Base-by-base conservation (phyloP, 2,888 invertebrate genomes). In the Rhagonycha lutea region DNA sequence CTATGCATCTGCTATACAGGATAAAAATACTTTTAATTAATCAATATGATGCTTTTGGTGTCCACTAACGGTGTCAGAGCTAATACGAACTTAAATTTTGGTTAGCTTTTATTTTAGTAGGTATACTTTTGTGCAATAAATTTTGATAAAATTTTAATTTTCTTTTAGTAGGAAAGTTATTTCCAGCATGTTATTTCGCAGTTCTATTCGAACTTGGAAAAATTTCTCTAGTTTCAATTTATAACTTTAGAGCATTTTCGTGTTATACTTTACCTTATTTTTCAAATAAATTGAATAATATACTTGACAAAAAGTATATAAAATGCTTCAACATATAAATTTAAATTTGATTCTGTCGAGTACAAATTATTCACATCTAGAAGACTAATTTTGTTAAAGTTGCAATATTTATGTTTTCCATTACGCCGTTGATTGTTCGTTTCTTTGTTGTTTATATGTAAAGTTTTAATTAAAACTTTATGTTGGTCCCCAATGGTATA, bases 401-500 rank as follows among this genome's bases (percentile, higher is more conserved):
- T 65, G 60, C 28, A 18, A 60, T 72, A 72, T 72, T 73, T 73
- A 69, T 69, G 63, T 28, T 69, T 63, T 60, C 63, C 61, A 73
- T 73, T 73, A 60, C 32, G 11, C 69, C 23, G 28, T 75, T 69
- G 69, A 72, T 72, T 68, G 70, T 70, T 62, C 24, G 70, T 68
- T 71, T 62, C 29, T 69, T 69, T 69, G 60, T 73, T 73, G 60
- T 69, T 73, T 69, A 65, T 69, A 69, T 72, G 67, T 70, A 70
- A 32, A 14, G 63, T 18, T 72, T 75, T 75, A 75, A 72, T 75
- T 75, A 75, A 75, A 75, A 75, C 75, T 75, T 71, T 75, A 29
- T 61, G 68, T 68, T 18, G 47, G 24, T 72, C 75, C 72, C 75
- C 60, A 67, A 61, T 65, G 72, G 69, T 75, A 72, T 75, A 65